These are phyloP conservation scores for Archips xylosteana DNA, from an alignment of 2,888 invertebrate species.

Conservation along the genomic window DNA sequence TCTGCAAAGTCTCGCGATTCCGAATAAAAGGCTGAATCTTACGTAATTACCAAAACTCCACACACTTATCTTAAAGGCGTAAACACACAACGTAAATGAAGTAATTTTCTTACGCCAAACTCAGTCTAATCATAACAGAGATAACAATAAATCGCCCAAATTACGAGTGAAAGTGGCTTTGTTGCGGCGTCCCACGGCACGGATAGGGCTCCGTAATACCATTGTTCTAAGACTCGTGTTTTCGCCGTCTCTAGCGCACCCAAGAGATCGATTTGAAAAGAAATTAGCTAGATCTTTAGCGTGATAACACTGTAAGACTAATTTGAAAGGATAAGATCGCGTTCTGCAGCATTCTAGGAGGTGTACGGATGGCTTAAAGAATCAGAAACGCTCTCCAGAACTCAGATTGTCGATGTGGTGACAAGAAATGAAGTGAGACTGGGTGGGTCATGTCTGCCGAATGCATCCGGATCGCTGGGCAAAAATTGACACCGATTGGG, in stretches of 20 bases:
- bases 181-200: constrained; percentile 19
- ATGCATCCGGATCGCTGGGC: no score
- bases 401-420: no score
- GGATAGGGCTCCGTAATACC: constrained; percentile 2
- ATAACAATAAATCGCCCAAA: constrained; percentile 33
- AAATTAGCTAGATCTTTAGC: not conserved
- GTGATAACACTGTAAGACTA: not conserved
- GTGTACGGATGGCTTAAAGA: no score
- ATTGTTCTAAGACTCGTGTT: constrained; percentile 15
- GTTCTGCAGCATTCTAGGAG: not conserved
- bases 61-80: not conserved
- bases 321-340: not conserved
- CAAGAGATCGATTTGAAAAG: constrained; percentile 18
- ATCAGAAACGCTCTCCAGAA: no score
- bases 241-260: constrained; percentile 4
- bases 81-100: not conserved
- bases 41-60: not conserved
- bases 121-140: constrained; percentile 15
- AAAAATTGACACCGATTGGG: no score
- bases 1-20: not conserved
- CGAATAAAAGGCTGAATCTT: not conserved
- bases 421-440: no score
- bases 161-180: constrained; percentile 30
- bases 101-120: constrained; percentile 6
- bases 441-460: no score